These are phyloP conservation scores for Marmota flaviventris DNA, from an alignment of 2,113 vertebrate species.

Conservation along the genomic window DNA sequence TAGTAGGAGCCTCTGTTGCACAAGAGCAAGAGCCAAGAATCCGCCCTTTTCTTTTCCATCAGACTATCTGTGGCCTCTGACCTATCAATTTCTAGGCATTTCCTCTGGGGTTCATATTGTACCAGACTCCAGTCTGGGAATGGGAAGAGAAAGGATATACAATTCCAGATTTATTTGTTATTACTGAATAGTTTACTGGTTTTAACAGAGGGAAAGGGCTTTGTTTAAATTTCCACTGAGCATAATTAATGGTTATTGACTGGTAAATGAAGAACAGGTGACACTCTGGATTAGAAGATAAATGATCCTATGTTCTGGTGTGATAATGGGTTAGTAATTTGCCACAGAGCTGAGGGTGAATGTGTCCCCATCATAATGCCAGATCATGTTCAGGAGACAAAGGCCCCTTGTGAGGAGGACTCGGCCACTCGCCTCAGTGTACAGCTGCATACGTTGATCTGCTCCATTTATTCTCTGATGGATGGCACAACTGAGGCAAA, in stretches of 20 bases:
- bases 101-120: conserved; percentile 89
- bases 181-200: conserved; percentile 89
- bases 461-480: conserved; percentile 98
- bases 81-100: conserved; percentile 91
- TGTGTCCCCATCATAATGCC: conserved; percentile 88
- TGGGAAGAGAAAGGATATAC: conserved; percentile 78
- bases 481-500: conserved; percentile 94
- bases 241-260: conserved; percentile 93
- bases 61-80: conserved; percentile 88
- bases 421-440: conserved; percentile 86
- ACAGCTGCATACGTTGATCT: conserved; percentile 93
- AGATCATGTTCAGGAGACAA: conserved; percentile 93
- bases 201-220: conserved; percentile 88
- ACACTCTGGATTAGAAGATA: conserved; percentile 92
- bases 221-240: conserved; percentile 91
- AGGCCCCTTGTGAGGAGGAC: conserved; percentile 94
- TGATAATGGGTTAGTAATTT: conserved; percentile 94
- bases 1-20: conserved; percentile 64
- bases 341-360: conserved; percentile 87
- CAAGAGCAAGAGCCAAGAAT: conserved; percentile 76
- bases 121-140: conserved; percentile 84
- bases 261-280: conserved; percentile 94
- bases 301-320: conserved; percentile 91
- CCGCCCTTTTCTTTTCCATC: conserved; percentile 77
- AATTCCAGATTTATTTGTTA: conserved; percentile 89